Base-by-base conservation (phyloP, 2,113 vertebrate genomes). In the Vulpes lagopus region DNA sequence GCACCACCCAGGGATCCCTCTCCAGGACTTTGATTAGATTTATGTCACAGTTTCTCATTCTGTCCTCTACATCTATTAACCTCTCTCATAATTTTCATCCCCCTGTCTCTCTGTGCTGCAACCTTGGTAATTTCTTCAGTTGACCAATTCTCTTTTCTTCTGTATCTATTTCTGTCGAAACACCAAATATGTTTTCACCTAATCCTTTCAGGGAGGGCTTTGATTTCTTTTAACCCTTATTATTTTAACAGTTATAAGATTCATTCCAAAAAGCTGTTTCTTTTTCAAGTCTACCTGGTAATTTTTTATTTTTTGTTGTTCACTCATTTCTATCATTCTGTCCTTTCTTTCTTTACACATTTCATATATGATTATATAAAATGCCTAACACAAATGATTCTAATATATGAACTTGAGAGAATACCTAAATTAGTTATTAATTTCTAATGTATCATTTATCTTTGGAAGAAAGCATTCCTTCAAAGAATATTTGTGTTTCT, bases 261-360 rank as follows among this genome's bases (percentile, higher is more conserved):
- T 89, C 57, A 49, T 78, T 81, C 81, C 65, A 92, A 32, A 92
- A 92, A 71, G 20, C 60, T 74, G 10, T 74, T 78, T 82, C 11
- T 38, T 92, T 95, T 60, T 92, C 19, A 92, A 35, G 49, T 49
- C 12, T 91, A 49, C 88, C 23, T 89, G 32, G 19, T 64, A 55
- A 59, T 60, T 78, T 91, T 87, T 43, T 3, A 59, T 64, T 78
- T 64, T 88, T 38, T 76, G 19, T 76, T 73, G 8, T 78, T 35
- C 62, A 1, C 62, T 83, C 30, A 51, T 69, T 93, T 90, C 83
- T 25, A 57, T 25, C 30, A 35, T 71, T 64, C 35, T 94, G 35
- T n/a, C 51, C 49, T 87, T 90, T 71, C 16, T 84, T 92, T 89
- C 38, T 93, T 93, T 57, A 60, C 74, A 53, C 30, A 76, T 79